Conservation (phyloP, 2,888 invertebrate genomes). For the Phrixothrix hirtus region DNA sequence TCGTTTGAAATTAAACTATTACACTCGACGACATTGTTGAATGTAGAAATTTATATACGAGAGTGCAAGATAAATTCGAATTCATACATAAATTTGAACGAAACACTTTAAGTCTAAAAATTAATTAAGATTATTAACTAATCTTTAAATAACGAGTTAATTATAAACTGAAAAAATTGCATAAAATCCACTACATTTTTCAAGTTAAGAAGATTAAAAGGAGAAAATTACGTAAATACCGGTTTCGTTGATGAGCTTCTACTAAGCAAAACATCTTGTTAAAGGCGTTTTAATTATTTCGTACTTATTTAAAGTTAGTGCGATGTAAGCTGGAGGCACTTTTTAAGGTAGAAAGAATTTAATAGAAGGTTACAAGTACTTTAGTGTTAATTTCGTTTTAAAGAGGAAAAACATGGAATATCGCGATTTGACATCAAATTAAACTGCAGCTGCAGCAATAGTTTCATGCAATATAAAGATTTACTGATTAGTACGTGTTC, state of each 20-base stretch:
- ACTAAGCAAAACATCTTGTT: conserved; percentile 27
- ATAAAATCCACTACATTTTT: no score
- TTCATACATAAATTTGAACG: no score
- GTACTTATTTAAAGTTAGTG: conserved; percentile 29
- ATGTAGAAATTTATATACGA: no score
- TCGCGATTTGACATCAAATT: conserved; percentile 40
- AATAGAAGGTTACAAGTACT: conserved; percentile 27
- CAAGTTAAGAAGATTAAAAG: no score
- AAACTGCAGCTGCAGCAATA: conserved; percentile 34
- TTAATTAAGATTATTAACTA: no score
- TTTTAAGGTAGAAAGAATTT: no score
- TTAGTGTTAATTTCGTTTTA: conserved; percentile 4
- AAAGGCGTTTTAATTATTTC: conserved; percentile 32
- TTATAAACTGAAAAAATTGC: no score
- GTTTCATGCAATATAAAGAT: conserved; percentile 28
- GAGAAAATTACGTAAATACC: conserved; percentile 7
- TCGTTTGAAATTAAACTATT: no score
- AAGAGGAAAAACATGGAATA: conserved; percentile 39
- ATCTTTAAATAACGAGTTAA: no score
- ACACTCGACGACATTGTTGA: no score
- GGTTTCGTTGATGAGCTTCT: conserved; percentile 24
- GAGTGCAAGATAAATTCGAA: no score
- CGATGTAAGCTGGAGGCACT: conserved; percentile 17
- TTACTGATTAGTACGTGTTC: conserved; percentile 38
- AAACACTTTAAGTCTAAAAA: no score